A percentile compares a stretch with the other conserved stretches of the same genome.
Evolutionary conservation across 2,888 invertebrate species (phyloP).

Genomic region (Thymelicus lineola): DNA sequence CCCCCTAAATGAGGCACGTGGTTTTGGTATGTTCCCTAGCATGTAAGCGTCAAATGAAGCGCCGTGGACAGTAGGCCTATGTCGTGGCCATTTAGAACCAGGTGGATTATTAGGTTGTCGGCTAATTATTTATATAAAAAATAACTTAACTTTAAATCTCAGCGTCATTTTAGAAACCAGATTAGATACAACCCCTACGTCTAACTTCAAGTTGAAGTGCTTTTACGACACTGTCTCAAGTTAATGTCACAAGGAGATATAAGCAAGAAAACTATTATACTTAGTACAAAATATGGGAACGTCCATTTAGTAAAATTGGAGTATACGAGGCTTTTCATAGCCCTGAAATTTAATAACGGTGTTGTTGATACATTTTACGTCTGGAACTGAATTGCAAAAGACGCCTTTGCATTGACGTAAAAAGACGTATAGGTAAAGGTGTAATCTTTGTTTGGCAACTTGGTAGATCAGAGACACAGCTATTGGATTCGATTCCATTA

Average conservation of each 20-base stretch:
- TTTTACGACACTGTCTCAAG: neutral
- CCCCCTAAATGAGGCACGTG: no score
- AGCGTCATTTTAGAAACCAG: neutral
- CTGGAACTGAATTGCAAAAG: conserved; percentile 26
- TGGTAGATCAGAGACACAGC: no score
- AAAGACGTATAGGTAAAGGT: no score
- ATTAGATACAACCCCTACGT: neutral
- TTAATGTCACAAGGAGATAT: neutral
- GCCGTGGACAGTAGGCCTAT: no score
- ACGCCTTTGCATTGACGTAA: conserved; percentile 6
- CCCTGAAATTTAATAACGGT: conserved; percentile 28
- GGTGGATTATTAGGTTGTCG: no score
- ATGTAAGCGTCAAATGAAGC: no score
- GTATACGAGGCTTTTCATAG: neutral
- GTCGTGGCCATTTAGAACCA: no score
- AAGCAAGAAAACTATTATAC: neutral
- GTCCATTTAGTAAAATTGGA: neutral
- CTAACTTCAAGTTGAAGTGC: conserved; percentile 4
- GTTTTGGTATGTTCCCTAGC: no score
- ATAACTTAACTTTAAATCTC: neutral
- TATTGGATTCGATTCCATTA: no score
- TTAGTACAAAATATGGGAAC: neutral
- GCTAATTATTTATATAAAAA: no score
- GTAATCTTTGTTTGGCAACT: no score
- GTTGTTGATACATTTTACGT: conserved; percentile 32